Conservation (phyloP, 2,797 vertebrate species). For the Bucorvus abyssinicus region DNA sequence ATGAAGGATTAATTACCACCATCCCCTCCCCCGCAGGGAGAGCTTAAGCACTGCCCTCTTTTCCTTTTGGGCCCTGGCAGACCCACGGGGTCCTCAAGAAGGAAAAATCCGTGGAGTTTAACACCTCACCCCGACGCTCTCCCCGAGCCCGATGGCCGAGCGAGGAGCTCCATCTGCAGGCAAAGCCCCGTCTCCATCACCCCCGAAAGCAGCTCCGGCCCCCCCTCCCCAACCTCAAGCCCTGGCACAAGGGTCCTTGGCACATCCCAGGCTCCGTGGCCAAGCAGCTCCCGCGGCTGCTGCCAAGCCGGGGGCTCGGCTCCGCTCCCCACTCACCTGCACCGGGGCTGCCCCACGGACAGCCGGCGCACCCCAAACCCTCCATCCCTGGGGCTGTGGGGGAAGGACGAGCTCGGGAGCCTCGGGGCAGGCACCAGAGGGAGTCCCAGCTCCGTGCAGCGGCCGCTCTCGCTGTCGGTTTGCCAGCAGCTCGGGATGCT, state of each 20-base stretch:
- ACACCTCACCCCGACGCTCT: not conserved
- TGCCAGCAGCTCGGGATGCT: accelerated
- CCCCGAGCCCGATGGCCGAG: accelerated
- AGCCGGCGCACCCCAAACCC: not conserved
- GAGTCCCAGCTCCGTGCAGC: not conserved
- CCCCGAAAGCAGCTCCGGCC: not conserved
- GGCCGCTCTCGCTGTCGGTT: accelerated
- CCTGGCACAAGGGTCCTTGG: not conserved
- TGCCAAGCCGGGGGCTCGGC: not conserved
- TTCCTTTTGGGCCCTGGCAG: not conserved
- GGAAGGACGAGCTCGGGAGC: accelerated
- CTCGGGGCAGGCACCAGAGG: constrained; percentile 6
- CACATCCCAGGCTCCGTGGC: accelerated
- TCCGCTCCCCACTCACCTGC: not conserved
- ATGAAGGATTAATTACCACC: not conserved
- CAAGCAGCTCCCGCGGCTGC: accelerated
- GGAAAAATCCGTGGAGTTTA: not conserved
- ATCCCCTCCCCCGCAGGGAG: not conserved
- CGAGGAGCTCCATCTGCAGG: constrained; percentile 44
- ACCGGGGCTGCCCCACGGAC: accelerated
- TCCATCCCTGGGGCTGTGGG: not conserved
- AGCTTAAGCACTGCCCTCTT: accelerated
- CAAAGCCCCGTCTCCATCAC: not conserved
- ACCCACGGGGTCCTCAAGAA: not conserved
- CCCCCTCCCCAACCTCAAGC: not conserved